Evolutionary conservation across 2,888 invertebrate species (phyloP), one percentile per base, ranked within the genome.

Genomic region (Empis stercorea): DNA sequence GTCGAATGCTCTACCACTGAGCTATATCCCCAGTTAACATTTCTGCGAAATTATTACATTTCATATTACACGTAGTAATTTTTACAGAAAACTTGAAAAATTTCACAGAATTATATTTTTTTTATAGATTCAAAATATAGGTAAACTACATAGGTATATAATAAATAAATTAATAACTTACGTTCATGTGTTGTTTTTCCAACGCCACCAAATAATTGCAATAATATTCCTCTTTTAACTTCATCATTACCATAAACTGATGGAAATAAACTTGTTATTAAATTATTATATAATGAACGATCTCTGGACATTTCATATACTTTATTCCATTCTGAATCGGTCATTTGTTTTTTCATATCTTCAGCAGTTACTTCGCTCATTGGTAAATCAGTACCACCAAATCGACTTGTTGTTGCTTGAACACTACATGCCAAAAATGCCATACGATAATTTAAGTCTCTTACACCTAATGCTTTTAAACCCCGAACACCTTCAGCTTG

Each of bases 151-250:
- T n/a, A n/a, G n/a, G n/a, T n/a, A n/a, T n/a, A n/a, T n/a, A n/a
- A n/a, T n/a, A 20, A 20, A 3, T 4, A 20, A 20, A 20, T 2
- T 5, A 11, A 30, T 30, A 34, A 58, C 59, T 61, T 55, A 75
- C 78, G 82, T 73, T 97, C 96, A 30, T 80, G 71, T 0, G 97
- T 96, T 17, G 81, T 86, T 71, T 99, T 99, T 0, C 87, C 83
- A 1, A 99, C 96, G 0, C 99, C 99, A 5, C 99, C 93, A 65
- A 99, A 96, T 56, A 99, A 65, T 88, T 97, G 96, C 34, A 99
- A 72, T 10, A 96, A 72, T 46, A 97, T 83, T 1, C 87, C 91
- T 45, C 81, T 71, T 66, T 99, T 99, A 0, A 99, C 88, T 66
- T 97, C 96, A 56, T 93, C 95, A 66, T 89, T 94, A 1, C 95